Conservation (phyloP, 2,113 vertebrate species). For the Orthonyx spaldingii region DNA sequence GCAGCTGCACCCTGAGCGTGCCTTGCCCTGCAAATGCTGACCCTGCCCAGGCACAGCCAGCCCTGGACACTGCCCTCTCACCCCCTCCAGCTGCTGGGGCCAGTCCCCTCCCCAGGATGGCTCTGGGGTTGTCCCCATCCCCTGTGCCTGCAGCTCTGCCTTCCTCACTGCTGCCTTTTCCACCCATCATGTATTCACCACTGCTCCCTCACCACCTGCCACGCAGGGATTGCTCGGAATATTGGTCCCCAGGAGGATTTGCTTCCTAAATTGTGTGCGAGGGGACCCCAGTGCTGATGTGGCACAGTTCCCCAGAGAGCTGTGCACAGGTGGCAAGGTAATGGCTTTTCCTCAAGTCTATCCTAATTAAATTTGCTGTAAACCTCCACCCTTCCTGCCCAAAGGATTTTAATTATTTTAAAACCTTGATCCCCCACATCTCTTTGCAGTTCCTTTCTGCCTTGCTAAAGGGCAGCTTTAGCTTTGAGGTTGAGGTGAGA, state of each 20-base stretch:
- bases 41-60: not conserved
- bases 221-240: fast-evolving
- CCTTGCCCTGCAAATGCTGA: not conserved
- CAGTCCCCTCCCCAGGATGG: not conserved
- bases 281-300: not conserved
- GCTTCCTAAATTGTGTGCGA: not conserved
- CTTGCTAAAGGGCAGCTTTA: not conserved
- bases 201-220: not conserved
- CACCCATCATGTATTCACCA: fast-evolving
- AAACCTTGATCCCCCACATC: not conserved
- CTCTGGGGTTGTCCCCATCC: not conserved
- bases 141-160: not conserved
- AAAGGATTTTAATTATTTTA: conserved; percentile 41
- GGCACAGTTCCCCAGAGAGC: not conserved
- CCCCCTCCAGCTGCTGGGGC: not conserved
- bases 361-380: conserved; percentile 46
- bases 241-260: not conserved
- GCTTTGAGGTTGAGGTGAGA: not conserved
- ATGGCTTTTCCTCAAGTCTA: conserved; percentile 7
- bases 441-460: not conserved
- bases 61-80: not conserved
- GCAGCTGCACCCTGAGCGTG: fast-evolving
- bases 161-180: not conserved
- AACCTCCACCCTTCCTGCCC: not conserved
- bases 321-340: not conserved